Base-by-base conservation (phyloP, 2,888 invertebrate species). In the Coleophora flavipennella region DNA sequence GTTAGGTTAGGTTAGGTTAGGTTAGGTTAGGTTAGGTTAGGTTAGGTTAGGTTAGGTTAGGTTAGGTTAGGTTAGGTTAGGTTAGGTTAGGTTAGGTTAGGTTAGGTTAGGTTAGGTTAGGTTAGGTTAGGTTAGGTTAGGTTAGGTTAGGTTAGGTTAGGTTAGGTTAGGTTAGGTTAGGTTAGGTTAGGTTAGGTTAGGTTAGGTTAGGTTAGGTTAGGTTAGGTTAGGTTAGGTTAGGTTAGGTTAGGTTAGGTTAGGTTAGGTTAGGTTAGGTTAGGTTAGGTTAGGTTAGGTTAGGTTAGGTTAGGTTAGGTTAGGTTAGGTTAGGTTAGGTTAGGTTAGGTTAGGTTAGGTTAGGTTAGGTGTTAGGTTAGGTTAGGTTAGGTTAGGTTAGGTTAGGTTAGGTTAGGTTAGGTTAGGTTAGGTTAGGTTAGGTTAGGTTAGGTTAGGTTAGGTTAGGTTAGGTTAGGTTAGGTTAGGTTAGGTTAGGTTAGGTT, bases 81-180 rank as follows among this genome's bases (percentile, higher is more conserved):
- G 49, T 49, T 49, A 51, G 49, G 49, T 49, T 47, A 49, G 49
- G 49, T 51, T 49, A 47, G 50, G 48, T 50, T 48, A 48, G 48
- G 48, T 51, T 48, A 51, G 50, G 48, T 51, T 48, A 43, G 47
- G 47, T 51, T 48, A 50, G 50, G 48, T 48, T 48, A 48, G 50
- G 48, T 40, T 40, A 39, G 33, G 31, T 38, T 40, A 36, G 39
- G 38, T 36, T 38, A 38, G 40, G 36, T 43, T 37, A 45, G 48
- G 41, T 44, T 44, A 42, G 42, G 44, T 44, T 42, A 39, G 42
- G 41, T 41, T 41, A 41, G 41, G 41, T 41, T 42, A 47, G 29
- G 37, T 39, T 40, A 39, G 44, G 35, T 37, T 42, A 42, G 42
- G 42, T 42, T 42, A 42, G 42, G 42, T 42, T 39, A 39, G 42